These are phyloP conservation scores for Rhinopomastus cyanomelas DNA, from an alignment of 2,113 vertebrate genomes.

Conservation along the genomic window DNA sequence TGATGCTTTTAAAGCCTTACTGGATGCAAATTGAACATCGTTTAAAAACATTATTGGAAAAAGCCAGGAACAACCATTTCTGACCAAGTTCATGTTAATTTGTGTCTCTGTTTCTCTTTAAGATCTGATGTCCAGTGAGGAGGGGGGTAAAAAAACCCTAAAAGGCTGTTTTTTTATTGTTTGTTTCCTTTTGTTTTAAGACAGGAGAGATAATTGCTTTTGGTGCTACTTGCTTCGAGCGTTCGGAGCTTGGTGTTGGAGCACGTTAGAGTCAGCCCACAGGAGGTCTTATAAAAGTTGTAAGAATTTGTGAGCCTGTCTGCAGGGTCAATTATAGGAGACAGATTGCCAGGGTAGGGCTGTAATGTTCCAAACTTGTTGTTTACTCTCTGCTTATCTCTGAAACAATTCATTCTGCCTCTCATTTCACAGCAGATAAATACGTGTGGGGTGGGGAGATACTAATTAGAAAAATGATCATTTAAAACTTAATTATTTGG, in stretches of 20 bases:
- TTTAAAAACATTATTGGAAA: background rate
- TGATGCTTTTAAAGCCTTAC: background rate
- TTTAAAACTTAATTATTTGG: background rate
- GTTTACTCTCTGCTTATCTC: conserved; percentile 29
- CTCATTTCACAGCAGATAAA: conserved; percentile 35
- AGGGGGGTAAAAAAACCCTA: background rate
- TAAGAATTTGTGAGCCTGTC: conserved; percentile 54
- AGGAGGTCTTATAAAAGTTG: conserved; percentile 64
- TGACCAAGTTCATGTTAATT: background rate
- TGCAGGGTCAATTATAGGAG: conserved; percentile 52
- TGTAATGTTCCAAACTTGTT: conserved; percentile 29
- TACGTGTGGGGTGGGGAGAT: background rate
- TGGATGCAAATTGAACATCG: background rate
- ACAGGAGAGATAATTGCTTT: background rate
- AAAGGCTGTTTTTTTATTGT: background rate
- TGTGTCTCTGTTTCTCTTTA: background rate
- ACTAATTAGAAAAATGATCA: conserved; percentile 18
- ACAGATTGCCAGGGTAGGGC: conserved; percentile 40
- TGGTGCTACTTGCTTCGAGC: background rate
- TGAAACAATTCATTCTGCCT: conserved; percentile 19
- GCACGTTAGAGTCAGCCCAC: conserved; percentile 26
- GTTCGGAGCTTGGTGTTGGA: conserved; percentile 32
- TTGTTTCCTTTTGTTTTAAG: background rate
- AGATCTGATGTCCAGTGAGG: background rate
- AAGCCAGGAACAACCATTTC: background rate